Evolutionary conservation across 2,888 invertebrate species (phyloP).

Genomic region (Noctua janthina): DNA sequence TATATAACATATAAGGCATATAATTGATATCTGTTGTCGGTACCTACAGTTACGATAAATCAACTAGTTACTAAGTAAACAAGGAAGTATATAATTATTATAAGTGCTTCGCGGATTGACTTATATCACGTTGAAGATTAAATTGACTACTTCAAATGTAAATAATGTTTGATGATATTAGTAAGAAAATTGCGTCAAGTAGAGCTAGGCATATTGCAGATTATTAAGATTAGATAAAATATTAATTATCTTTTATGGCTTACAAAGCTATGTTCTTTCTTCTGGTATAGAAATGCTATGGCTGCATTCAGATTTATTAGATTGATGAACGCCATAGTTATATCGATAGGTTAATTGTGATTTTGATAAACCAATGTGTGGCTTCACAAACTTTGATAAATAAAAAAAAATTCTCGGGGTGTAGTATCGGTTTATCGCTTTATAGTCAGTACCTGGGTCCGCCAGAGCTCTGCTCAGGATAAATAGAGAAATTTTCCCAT

Average conservation of each 20-base stretch:
- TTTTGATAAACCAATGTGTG: too few species aligned
- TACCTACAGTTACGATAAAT: conserved; percentile 25
- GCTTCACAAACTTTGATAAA: too few species aligned
- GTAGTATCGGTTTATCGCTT: too few species aligned
- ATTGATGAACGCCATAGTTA: too few species aligned
- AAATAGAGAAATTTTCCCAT: too few species aligned
- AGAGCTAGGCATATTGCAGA: not conserved
- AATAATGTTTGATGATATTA: conserved; percentile 1
- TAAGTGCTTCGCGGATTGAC: conserved; percentile 18
- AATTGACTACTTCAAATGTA: conserved; percentile 9
- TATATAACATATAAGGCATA: conserved; percentile 14
- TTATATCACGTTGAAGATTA: conserved; percentile 37
- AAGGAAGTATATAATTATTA: conserved; percentile 27
- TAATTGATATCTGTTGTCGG: not conserved
- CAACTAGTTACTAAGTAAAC: conserved; percentile 30
- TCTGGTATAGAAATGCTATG: not conserved
- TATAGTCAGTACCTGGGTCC: too few species aligned
- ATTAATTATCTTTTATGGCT: conserved; percentile 4
- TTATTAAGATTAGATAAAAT: conserved; percentile 5
- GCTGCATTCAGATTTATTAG: too few species aligned
- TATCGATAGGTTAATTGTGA: too few species aligned
- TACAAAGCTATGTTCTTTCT: too few species aligned
- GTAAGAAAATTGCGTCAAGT: conserved; percentile 8
- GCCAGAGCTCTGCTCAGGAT: too few species aligned
- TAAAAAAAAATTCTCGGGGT: too few species aligned